Evolutionary conservation across 2,797 vertebrate species (phyloP), one percentile per base, ranked within the genome.

Genomic region (Microctenopoma stevenorrisi): DNA sequence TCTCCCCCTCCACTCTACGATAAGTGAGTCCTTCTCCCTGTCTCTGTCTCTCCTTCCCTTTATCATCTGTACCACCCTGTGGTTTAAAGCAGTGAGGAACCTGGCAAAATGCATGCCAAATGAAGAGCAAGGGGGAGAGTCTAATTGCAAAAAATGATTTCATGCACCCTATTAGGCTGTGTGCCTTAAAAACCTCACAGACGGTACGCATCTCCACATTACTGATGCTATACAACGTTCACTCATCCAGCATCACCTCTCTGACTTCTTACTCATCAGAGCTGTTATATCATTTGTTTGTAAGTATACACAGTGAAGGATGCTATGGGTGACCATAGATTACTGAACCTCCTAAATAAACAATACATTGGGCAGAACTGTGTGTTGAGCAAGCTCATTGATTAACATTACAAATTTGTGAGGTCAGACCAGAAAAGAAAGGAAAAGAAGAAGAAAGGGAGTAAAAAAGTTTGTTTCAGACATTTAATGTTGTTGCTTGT

Each of bases 101-200:
- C 64, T 84, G 81, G 79, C 81, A 82, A 74, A 71, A 75, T 16
- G 59, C 56, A 50, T 55, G 68, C 81, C 82, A 87, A 86, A 85
- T 79, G 63, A 78, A 61, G 65, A 72, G 62, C 68, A 73, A 68
- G 56, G 51, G 67, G 54, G 53, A 33, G 22, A 22, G 22, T 22
- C 22, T 22, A 22, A 22, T 22, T 22, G 22, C 22, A 22, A 22
- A 22, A 22, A 22, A 22, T 22, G 22, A 22, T 22, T 22, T 22
- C 22, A 22, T 22, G 22, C 22, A 22, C 22, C 22, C 22, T 22
- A 22, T 22, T 22, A 22, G 22, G 22, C 22, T 22, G 22, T 22
- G 22, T 22, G 22, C 22, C 22, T 22, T 22, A 22, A 2, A 56
- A 73, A 50, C 26, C 66, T 66, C 71, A 49, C 68, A 74, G 64